phyloP scores from a whole-genome alignment of 2,113 vertebrate species.

The Excalfactoria chinensis region DNA sequence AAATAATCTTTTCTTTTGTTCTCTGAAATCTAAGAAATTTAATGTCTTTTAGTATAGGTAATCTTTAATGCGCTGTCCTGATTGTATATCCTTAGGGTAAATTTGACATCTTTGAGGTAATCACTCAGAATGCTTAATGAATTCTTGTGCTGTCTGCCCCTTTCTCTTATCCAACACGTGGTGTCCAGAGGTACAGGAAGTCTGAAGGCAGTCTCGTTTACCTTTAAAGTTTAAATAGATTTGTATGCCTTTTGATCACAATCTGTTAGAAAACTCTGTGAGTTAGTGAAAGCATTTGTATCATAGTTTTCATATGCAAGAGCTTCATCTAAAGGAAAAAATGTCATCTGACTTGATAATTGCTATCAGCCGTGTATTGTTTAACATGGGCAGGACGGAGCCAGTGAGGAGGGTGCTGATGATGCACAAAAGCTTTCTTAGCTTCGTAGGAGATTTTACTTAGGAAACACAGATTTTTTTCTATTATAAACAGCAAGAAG shows the following conservation, averaged over 20 bases:
- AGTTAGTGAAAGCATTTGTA: background rate
- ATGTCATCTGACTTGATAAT: background rate
- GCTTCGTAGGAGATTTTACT: background rate
- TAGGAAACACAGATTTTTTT: background rate
- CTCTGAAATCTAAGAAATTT: background rate
- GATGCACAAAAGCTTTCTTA: background rate
- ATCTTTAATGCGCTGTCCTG: background rate
- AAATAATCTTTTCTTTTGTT: background rate
- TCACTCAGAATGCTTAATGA: background rate
- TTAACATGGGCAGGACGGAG: fast-evolving
- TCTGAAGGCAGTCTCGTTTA: background rate
- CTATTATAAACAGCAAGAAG: background rate
- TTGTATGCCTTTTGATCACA: background rate
- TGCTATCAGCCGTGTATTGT: background rate
- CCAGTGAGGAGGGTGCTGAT: background rate
- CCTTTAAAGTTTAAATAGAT: background rate
- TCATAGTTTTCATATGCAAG: background rate
- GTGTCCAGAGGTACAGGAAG: background rate
- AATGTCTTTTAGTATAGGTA: background rate
- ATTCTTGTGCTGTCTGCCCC: background rate
- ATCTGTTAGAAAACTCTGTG: background rate
- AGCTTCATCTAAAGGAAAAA: background rate
- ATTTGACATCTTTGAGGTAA: background rate
- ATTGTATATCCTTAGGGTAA: background rate
- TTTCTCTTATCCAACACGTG: fast-evolving